phyloP scores from a whole-genome alignment of 2,113 vertebrate species.

The Henicopernis longicauda region DNA sequence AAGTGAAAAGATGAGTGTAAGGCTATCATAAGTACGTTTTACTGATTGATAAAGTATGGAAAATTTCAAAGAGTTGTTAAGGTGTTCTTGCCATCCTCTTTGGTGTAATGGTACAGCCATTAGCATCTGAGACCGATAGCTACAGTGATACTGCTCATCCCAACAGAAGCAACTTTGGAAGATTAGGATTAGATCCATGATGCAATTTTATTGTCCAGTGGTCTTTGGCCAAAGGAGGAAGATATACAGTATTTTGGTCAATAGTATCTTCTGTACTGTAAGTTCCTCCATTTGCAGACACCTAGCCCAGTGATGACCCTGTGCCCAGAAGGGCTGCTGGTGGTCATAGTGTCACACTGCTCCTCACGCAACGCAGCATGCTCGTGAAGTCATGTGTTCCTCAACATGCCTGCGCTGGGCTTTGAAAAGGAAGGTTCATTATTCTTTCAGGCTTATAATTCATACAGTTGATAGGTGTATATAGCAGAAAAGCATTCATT shows the following conservation, averaged over 20 bases:
- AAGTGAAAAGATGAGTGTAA: neutral
- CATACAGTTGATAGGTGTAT: neutral
- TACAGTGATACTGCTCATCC: neutral
- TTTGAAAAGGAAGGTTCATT: neutral
- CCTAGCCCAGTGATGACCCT: neutral
- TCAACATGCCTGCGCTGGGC: fast-evolving
- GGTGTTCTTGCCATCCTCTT: neutral
- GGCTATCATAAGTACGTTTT: neutral
- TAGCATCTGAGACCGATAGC: neutral
- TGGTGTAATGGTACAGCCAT: neutral
- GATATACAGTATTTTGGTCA: neutral
- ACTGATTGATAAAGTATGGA: neutral
- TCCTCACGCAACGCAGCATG: fast-evolving
- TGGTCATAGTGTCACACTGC: neutral
- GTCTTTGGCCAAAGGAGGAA: neutral
- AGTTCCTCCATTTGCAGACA: neutral
- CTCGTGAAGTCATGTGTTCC: neutral
- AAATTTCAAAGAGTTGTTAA: neutral
- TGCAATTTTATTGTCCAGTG: neutral
- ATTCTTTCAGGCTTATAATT: neutral
- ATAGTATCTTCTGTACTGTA: neutral
- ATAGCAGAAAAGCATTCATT: neutral
- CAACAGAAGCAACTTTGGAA: neutral
- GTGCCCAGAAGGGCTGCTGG: neutral
- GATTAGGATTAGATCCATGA: neutral